Conservation (phyloP, 23 tunicate genomes). For the Trididemnum nubilum region DNA sequence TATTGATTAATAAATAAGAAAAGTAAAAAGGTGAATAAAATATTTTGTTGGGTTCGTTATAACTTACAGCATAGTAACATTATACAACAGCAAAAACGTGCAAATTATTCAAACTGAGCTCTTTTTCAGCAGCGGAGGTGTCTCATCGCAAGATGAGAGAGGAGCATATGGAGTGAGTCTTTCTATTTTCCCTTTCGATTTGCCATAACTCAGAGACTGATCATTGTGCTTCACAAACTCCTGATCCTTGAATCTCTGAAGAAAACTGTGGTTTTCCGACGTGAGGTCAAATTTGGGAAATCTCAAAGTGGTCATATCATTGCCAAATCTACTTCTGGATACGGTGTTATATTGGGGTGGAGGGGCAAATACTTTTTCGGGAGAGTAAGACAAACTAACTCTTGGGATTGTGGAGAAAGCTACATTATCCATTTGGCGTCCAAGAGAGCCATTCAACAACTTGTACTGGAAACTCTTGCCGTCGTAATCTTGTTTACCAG, state of each 20-base stretch:
- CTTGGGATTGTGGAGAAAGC: background rate
- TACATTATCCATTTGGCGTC: background rate
- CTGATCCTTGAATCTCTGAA: background rate
- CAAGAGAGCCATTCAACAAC: background rate
- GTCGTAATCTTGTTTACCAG: too few species aligned
- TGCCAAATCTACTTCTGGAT: background rate
- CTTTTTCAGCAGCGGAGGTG: background rate
- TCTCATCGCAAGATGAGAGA: background rate
- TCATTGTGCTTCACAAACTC: background rate
- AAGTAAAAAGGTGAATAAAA: too few species aligned
- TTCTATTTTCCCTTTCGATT: too few species aligned
- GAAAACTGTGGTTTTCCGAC: background rate
- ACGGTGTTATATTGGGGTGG: background rate
- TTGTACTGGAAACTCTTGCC: constrained; percentile 1
- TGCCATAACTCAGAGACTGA: too few species aligned
- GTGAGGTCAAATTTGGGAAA: background rate
- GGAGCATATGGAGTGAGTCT: background rate
- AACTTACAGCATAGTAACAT: too few species aligned
- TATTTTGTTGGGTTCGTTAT: too few species aligned
- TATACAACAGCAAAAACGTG: too few species aligned
- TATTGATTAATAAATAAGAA: too few species aligned
- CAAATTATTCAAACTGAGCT: background rate
- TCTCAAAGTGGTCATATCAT: background rate
- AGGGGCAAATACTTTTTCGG: background rate
- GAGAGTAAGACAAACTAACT: background rate